phyloP scores from a whole-genome alignment of 2,888 invertebrate species.

The Trypoxylon attenuatum region DNA sequence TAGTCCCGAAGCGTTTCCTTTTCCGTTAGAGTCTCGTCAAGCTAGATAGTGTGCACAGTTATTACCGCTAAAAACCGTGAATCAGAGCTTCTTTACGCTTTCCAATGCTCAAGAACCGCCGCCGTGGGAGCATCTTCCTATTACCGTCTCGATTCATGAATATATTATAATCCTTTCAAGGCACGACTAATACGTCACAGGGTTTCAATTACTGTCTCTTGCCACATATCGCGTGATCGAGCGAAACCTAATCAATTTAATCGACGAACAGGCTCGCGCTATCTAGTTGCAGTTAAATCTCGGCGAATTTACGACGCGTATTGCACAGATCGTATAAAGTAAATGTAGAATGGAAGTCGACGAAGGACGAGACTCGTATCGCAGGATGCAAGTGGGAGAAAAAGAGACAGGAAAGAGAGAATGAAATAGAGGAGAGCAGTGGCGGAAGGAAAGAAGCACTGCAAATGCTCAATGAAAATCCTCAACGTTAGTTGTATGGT shows the following conservation, averaged over 20 bases:
- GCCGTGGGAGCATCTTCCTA: neutral
- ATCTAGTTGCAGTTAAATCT: too few species aligned
- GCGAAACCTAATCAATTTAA: too few species aligned
- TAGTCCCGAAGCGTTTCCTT: neutral
- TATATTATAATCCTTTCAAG: too few species aligned
- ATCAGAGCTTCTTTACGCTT: constrained; percentile 1
- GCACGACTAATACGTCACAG: too few species aligned
- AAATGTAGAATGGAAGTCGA: neutral
- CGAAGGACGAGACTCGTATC: neutral
- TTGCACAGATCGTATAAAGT: too few species aligned
- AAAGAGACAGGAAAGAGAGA: too few species aligned
- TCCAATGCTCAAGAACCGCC: neutral
- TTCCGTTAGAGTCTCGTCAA: neutral
- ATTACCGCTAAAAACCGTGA: neutral
- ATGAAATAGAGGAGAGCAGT: too few species aligned
- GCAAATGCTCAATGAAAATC: constrained; percentile 30
- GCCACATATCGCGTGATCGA: neutral
- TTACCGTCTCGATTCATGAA: neutral
- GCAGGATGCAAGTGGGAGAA: neutral
- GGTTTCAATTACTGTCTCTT: too few species aligned
- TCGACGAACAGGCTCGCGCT: too few species aligned
- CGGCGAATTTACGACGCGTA: too few species aligned
- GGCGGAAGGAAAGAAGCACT: neutral
- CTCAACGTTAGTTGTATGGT: constrained; percentile 3
- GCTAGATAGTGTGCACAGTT: neutral